Percentiles rank a stretch among this genome's conserved stretches.
These are phyloP conservation scores for Muricea muricata DNA, from an alignment of 92 coral and sea anemone species.

Conservation along the genomic window DNA sequence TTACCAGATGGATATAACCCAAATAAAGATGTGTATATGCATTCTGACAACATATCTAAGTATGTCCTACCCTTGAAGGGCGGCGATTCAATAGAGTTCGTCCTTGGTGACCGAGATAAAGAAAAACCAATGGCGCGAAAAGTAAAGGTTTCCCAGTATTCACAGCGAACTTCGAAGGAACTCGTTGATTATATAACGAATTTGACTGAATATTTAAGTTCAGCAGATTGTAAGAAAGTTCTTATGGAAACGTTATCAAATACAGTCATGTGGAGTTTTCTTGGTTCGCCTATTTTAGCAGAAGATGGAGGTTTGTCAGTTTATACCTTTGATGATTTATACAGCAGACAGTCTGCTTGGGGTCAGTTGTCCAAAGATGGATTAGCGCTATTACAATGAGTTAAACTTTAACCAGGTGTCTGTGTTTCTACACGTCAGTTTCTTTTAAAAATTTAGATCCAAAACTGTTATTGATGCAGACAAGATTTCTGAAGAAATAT, in stretches of 20 bases:
- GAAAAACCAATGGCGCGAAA: conserved; percentile 45
- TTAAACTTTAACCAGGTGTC: too few relatives aligned
- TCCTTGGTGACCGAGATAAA: conserved; percentile 36
- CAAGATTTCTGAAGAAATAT: too few relatives aligned
- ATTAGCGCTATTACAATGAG: too few relatives aligned
- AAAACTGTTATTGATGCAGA: too few relatives aligned
- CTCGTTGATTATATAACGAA: background rate
- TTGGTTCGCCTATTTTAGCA: background rate
- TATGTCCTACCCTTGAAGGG: conserved; percentile 4
- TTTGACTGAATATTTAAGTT: background rate
- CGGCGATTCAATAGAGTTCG: conserved; percentile 21
- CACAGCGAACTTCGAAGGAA: background rate
- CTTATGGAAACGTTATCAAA: conserved; percentile 12
- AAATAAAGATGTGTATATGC: conserved; percentile 34
- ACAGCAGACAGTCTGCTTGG: too few relatives aligned
- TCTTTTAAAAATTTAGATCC: too few relatives aligned
- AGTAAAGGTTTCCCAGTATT: conserved; percentile 14
- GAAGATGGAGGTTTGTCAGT: background rate
- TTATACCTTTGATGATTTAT: too few relatives aligned
- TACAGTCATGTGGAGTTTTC: conserved; percentile 10
- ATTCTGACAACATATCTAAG: background rate
- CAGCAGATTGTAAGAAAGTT: background rate
- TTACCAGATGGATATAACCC: conserved; percentile 32
- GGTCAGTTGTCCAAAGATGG: too few relatives aligned
- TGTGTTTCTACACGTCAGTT: too few relatives aligned